A percentile compares a stretch with the other conserved stretches of the same genome.
These are phyloP conservation scores for Diachrysia chrysitis DNA, from an alignment of 2,888 invertebrate species.

Conservation along the genomic window DNA sequence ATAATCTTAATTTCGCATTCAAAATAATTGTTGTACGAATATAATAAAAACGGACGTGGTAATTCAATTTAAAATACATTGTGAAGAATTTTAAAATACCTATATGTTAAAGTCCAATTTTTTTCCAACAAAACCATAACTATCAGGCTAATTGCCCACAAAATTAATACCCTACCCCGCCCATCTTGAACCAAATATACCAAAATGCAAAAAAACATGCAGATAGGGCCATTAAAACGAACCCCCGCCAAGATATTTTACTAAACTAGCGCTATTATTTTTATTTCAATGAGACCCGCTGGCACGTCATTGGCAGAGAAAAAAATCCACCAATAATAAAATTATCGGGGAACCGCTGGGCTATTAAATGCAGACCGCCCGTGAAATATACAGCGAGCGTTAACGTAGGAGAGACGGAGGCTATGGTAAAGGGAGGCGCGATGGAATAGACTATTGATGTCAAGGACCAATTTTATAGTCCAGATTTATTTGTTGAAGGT, in stretches of 20 bases:
- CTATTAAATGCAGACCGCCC: conserved; percentile 87
- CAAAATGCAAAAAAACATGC: conserved; percentile 58
- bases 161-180: conserved; percentile 53
- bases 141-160: conserved; percentile 54
- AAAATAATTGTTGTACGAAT: too few relatives aligned
- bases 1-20: too few relatives aligned
- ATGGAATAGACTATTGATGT: conserved; percentile 15
- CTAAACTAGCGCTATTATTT: conserved; percentile 77
- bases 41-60: too few relatives aligned
- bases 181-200: conserved; percentile 60
- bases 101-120: background rate
- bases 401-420: conserved; percentile 53
- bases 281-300: conserved; percentile 74
- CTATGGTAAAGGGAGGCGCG: conserved; percentile 52
- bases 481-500: conserved; percentile 15
- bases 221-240: conserved; percentile 61
- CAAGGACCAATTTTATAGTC: conserved; percentile 14
- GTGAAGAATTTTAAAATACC: background rate
- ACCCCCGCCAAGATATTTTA: conserved; percentile 72
- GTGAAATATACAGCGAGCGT: conserved; percentile 82
- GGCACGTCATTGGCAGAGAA: conserved; percentile 77
- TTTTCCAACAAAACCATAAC: conserved; percentile 49
- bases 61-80: background rate
- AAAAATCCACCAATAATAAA: conserved; percentile 87
- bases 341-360: conserved; percentile 85